Conservation (phyloP, 2,888 invertebrate species). For the Rotaria socialis region DNA sequence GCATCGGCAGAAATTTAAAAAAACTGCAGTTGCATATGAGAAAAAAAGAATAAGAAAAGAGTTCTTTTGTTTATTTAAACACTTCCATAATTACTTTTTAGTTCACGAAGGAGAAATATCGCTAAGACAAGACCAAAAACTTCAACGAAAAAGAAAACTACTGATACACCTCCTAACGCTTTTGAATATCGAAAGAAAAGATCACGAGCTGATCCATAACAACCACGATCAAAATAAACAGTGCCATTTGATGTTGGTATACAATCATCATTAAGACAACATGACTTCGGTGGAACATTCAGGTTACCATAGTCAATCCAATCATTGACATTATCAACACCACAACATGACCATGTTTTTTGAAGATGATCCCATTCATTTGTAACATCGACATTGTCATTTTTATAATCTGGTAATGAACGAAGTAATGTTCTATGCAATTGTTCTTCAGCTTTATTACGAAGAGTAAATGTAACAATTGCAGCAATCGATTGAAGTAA, state of each 20-base stretch:
- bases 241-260: neutral
- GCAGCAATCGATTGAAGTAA: conserved; percentile 26
- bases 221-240: neutral
- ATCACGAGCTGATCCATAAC: neutral
- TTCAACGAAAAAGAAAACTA: conserved; percentile 2
- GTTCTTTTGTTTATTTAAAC: neutral
- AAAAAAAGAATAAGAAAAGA: neutral
- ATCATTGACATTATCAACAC: neutral
- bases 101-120: neutral
- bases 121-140: neutral
- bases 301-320: neutral
- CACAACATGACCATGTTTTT: neutral
- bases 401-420: neutral
- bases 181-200: neutral
- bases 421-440: neutral
- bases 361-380: conserved; percentile 6
- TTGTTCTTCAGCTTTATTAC: conserved; percentile 16
- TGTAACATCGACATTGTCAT: neutral
- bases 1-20: neutral
- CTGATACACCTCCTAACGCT: neutral
- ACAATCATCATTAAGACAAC: neutral
- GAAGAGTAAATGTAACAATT: neutral
- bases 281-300: neutral
- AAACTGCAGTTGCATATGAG: neutral
- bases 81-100: conserved; percentile 25